Evolutionary conservation across 2,888 invertebrate genomes (phyloP).

Genomic region (Schrankia costaestrigalis): DNA sequence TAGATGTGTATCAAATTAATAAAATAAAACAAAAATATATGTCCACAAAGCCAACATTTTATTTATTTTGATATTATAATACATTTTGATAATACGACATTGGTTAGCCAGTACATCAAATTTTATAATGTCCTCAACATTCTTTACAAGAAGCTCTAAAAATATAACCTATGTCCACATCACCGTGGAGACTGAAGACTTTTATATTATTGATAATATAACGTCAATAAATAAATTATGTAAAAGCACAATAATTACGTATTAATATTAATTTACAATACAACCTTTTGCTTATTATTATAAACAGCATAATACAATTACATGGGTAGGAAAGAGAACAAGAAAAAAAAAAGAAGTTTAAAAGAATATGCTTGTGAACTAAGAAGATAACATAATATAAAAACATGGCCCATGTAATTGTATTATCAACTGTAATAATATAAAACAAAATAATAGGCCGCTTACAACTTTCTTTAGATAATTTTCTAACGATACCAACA

Average conservation of each 20-base stretch:
- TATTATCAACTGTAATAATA: too few relatives aligned
- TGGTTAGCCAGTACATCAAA: conserved; percentile 37
- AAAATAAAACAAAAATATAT: conserved; percentile 30
- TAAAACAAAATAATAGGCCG: too few relatives aligned
- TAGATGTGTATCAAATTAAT: neutral
- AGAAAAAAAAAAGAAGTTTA: too few relatives aligned
- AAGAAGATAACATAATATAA: too few relatives aligned
- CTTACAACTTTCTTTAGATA: too few relatives aligned
- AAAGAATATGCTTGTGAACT: too few relatives aligned
- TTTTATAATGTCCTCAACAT: conserved; percentile 37
- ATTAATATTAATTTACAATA: conserved; percentile 34
- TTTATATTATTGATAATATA: conserved; percentile 60
- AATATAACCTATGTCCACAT: conserved; percentile 23
- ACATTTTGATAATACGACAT: conserved; percentile 42
- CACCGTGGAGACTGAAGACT: conserved; percentile 40
- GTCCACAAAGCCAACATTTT: conserved; percentile 59
- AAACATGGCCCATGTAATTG: too few relatives aligned
- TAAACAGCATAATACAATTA: too few relatives aligned
- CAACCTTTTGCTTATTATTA: conserved; percentile 2
- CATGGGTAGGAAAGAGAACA: too few relatives aligned
- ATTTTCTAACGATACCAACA: too few relatives aligned
- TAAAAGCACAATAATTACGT: conserved; percentile 60
- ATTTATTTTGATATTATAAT: conserved; percentile 51
- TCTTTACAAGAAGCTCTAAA: conserved; percentile 49
- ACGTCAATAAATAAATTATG: conserved; percentile 71